Evolutionary conservation across 2,888 invertebrate species (phyloP), one percentile per base, ranked within the genome.

Genomic region (Leptopilina syphax): DNA sequence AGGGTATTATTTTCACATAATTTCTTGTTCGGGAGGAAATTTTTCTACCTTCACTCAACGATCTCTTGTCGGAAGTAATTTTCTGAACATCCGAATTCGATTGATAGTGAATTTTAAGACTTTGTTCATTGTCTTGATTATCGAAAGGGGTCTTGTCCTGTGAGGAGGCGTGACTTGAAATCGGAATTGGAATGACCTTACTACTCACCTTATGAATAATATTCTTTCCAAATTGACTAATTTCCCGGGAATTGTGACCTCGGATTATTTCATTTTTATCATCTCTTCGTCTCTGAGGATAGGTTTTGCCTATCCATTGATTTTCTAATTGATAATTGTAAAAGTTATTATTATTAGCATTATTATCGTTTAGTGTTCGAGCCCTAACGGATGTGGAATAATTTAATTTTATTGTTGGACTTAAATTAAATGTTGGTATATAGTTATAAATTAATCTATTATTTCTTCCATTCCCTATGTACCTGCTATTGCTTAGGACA

Each of bases 401-500:
- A n/a, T 73, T 73, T 73, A 73, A 57, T 73, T 54, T 73, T 73
- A 73, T n/a, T 34, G 57, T 57, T 24, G 73, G 41, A 57, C 73
- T 73, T 57, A 57, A 57, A 57, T 34, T 73, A 13, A 57, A 5
- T 8, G 57, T 57, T 8, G 84, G 83, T 50, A 81, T 83, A 68
- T 67, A 78, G 7, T 63, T 76, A 79, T 65, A 65, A 67, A 80
- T 80, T 73, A 83, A 83, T 85, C 83, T 87, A 88, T 78, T 84
- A 86, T 83, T 87, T 85, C 85, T 85, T 83, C 85, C 85, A 84
- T 85, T 87, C 86, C 87, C 85, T 85, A 86, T 90, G 86, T 91
- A 91, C 91, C 91, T 91, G 91, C 88, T 91, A 88, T 91, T 87
- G 84, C 86, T 85, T 82, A 83, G 85, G 79, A 85, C 84, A 84